Evolutionary conservation across 1,140 invertebrate species (phyloP).

Genomic region (Drosophila bipectinata): DNA sequence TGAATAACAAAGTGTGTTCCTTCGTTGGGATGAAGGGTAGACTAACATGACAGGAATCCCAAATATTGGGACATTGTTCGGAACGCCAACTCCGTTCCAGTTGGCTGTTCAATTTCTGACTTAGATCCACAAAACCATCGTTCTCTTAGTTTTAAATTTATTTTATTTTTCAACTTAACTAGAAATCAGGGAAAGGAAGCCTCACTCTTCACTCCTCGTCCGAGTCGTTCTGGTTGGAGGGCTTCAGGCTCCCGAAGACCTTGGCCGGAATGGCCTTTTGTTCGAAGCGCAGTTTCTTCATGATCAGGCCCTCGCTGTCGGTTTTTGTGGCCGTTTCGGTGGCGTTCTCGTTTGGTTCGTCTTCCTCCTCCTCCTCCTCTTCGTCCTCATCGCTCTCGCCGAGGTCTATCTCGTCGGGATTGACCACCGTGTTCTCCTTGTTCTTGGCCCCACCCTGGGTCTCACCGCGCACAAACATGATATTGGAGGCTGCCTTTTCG

Average conservation of each 20-base stretch:
- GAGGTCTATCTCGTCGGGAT: constrained; percentile 98
- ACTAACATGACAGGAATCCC: constrained; percentile 1
- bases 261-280: constrained; percentile 92
- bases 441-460: constrained; percentile 91
- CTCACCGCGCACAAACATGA: constrained; percentile 93
- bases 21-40: constrained; percentile 3
- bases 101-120: neutral
- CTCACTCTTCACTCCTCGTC: constrained; percentile 73
- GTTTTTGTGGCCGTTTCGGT: constrained; percentile 81
- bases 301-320: constrained; percentile 85
- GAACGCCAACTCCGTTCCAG: neutral
- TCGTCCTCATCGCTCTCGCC: constrained; percentile 92
- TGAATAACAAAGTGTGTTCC: constrained; percentile 24
- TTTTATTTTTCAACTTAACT: neutral
- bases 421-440: constrained; percentile 86
- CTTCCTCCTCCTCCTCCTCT: constrained; percentile 87
- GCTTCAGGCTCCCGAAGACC: constrained; percentile 92
- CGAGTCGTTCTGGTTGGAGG: constrained; percentile 51
- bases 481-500: constrained; percentile 85
- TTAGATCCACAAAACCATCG: neutral
- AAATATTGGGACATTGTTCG: neutral
- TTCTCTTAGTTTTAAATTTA: neutral
- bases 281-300: constrained; percentile 88
- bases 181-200: neutral
- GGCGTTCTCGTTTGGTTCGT: constrained; percentile 86